Conservation (phyloP, 1,140 invertebrate genomes). For the Lepidotrigona ventralis region DNA sequence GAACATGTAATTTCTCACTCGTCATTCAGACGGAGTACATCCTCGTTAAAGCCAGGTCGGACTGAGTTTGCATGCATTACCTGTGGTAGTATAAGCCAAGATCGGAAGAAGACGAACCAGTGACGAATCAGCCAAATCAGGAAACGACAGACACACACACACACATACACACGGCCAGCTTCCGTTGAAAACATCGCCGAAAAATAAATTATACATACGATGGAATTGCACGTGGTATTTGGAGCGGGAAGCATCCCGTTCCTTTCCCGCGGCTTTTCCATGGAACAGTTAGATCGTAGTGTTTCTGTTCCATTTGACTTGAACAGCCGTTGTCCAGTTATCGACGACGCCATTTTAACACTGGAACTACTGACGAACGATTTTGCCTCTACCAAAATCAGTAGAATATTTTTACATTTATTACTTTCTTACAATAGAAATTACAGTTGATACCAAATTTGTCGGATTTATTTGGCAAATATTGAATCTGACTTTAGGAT, state of each 20-base stretch:
- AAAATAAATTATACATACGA: conserved; percentile 41
- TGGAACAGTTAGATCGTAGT: conserved; percentile 22
- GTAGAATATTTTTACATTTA: no score
- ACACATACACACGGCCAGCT: neutral
- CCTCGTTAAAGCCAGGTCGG: conserved; percentile 64
- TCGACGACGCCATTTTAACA: neutral
- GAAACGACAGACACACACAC: neutral
- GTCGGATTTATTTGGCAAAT: no score
- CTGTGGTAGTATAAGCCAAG: conserved; percentile 21
- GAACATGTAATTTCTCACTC: conserved; percentile 53
- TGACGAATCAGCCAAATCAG: conserved; percentile 35
- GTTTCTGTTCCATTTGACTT: conserved; percentile 15
- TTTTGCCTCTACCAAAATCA: no score
- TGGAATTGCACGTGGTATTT: conserved; percentile 26
- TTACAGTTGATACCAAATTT: no score
- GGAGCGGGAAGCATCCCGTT: conserved; percentile 38
- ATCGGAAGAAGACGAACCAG: conserved; percentile 15
- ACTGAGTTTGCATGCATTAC: conserved; percentile 61
- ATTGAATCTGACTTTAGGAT: no score
- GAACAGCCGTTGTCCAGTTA: neutral
- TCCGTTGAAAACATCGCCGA: conserved; percentile 33
- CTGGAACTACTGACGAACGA: no score
- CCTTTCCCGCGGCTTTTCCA: neutral
- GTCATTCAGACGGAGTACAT: conserved; percentile 63
- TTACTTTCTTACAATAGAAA: no score